Evolutionary conservation across 2,113 vertebrate genomes (phyloP).

Genomic region (Butastur rufipennis): DNA sequence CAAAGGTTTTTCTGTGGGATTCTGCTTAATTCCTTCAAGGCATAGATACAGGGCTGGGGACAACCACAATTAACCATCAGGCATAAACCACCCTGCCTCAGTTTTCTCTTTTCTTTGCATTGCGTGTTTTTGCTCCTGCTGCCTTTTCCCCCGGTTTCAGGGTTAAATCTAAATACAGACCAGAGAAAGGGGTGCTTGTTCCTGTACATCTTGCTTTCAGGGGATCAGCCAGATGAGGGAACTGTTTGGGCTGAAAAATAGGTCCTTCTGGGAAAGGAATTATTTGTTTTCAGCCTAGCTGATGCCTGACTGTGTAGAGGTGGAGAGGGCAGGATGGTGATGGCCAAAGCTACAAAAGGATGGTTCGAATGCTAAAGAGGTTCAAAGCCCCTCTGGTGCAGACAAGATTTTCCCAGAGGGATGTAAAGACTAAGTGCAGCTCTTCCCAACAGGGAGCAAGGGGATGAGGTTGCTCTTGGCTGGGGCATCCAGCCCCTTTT

Average conservation of each 20-base stretch:
- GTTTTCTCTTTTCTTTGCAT: no score
- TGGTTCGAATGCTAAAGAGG: neutral
- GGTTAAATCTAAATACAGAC: neutral
- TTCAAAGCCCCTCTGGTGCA: neutral
- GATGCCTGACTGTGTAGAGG: neutral
- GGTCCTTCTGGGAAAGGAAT: neutral
- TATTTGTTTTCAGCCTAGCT: no score
- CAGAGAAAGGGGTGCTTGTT: neutral
- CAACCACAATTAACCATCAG: neutral
- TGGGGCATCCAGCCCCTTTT: neutral
- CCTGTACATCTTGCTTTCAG: neutral
- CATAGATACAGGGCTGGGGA: no score
- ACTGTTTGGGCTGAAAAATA: neutral
- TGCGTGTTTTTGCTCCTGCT: accelerated
- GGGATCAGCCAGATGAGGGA: neutral
- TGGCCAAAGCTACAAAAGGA: neutral
- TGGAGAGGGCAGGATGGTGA: neutral
- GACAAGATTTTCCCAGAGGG: neutral
- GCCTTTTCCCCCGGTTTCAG: neutral
- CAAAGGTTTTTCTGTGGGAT: neutral
- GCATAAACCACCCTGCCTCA: neutral
- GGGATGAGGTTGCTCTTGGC: neutral
- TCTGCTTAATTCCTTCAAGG: neutral
- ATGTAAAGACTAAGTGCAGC: neutral
- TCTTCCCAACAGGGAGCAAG: neutral